Evolutionary conservation across 2,888 invertebrate species (phyloP), one percentile per base, ranked within the genome.

Genomic region (Drosophila monieri): DNA sequence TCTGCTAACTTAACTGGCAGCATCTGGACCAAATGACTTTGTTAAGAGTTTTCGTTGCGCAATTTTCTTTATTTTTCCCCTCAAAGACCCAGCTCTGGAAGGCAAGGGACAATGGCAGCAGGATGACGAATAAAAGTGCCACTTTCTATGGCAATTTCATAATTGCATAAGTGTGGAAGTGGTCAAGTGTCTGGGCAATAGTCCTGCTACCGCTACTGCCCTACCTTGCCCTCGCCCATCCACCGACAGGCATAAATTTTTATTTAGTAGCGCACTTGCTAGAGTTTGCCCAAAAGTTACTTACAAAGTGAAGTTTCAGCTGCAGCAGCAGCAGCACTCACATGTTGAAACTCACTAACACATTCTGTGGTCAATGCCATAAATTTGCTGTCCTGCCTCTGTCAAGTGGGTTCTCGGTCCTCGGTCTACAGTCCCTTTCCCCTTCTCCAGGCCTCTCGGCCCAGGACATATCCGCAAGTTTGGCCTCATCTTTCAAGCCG

Each of bases 81-180:
- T 57, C 47, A 52, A 39, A 21, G 43, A 21, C 32, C 23, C 61
- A 30, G 27, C 3, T 3, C 55, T 10, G 21, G 39, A 51, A 43
- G 53, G 35, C 30, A 66, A 54, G 71, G 78, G 66, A 85, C 80
- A 85, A 77, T 76, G 80, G 62, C 78, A 61, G 61, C 76, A 73
- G 74, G 60, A 68, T 75, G 71, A 88, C 74, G 73, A 83, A 84
- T 85, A 84, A 88, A 85, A 88, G 88, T 85, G 88, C 88, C 85
- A 88, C 85, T 85, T 88, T 88, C 88, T 84, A 80, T 88, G 88
- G 85, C 88, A 86, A 88, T 85, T 85, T 84, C 85, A 85, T 85
- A 85, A 85, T 88, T 85, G 85, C 86, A 85, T 80, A 84, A 88
- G 88, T 88, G 85, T 84, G 64, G 66, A 86, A 85, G 85, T 85